phyloP scores from a whole-genome alignment of 1,140 invertebrate genomes.

The Anastrepha ludens region DNA sequence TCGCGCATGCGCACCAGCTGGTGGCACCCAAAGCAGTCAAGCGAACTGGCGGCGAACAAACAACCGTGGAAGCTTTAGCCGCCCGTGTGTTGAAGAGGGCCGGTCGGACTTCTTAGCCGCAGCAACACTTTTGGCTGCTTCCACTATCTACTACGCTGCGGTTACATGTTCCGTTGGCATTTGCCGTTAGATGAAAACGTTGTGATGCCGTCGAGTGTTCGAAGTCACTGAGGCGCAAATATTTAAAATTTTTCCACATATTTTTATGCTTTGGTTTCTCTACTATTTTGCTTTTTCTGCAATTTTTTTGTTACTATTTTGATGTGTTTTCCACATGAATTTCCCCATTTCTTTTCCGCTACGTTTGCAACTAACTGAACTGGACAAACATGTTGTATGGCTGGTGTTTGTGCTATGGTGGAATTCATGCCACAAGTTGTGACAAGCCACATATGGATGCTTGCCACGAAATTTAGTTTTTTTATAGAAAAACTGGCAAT shows the following conservation, averaged over 20 bases:
- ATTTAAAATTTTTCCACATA: constrained; percentile 26
- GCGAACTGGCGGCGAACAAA: neutral
- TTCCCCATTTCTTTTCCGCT: constrained; percentile 33
- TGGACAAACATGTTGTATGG: constrained; percentile 44
- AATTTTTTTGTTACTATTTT: constrained; percentile 7
- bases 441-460: neutral
- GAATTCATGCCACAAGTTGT: constrained; percentile 31
- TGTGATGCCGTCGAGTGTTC: neutral
- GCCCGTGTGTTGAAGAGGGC: neutral
- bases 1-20: constrained; percentile 37
- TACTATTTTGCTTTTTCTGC: neutral
- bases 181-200: constrained; percentile 39
- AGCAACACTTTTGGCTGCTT: constrained; percentile 14
- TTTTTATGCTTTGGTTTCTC: constrained; percentile 29
- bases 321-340: constrained; percentile 19
- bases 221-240: constrained; percentile 43
- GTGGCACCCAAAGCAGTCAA: constrained; percentile 7
- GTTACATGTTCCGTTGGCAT: constrained; percentile 34
- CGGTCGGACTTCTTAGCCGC: neutral
- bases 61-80: neutral
- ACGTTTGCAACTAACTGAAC: constrained; percentile 5
- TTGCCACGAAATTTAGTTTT: neutral
- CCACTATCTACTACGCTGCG: constrained; percentile 13
- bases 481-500: no score
- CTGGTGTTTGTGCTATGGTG: constrained; percentile 23